Base-by-base conservation (phyloP, 2,113 vertebrate genomes). In the Dasyornis broadbenti region DNA sequence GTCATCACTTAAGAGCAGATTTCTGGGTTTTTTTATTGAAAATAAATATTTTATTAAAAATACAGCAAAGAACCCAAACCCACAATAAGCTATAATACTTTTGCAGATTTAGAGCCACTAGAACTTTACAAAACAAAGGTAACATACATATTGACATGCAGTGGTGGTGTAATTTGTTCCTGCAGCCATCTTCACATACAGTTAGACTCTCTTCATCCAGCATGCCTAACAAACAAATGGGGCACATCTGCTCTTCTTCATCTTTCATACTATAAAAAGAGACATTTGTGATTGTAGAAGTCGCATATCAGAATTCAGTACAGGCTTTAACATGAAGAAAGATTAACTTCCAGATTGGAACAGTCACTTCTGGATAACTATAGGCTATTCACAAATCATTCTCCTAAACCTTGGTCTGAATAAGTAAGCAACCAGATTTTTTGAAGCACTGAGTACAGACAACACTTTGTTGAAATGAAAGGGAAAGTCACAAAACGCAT, bases 61-160 rank as follows among this genome's bases (percentile, higher is more conserved):
- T 11, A 13, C 82, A 89, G 30, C 13, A 61, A 78, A 44, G 22
- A 64, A 6, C 3, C 11, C 15, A 20, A 75, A 52, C 22, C 2
- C 26, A 53, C 11, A 50, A 4, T 6, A 14, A 61, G 3, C 35
- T 82, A 11, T 4, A 93, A n/a, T 28, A 49, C 5, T 73, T 84
- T 6, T 18, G 14, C 13, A 21, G 42, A 71, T 73, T 71, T 59
- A 90, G 49, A 66, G 31, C 45, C 59, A 64, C 10, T 24, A 81
- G 11, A 60, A 86, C 1, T 45, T 47, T 35, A 39, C 4, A 26
- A 60, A 40, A 68, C 12, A 52, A 69, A 78, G n/a, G 47, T 35
- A 92, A 98, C 99, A 13, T 98, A 99, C 98, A 99, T 92, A 99
- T 99, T 49, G 99, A 99, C 99, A 99, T 99, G 99, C 99, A 99